Percentiles rank a stretch among this genome's conserved stretches.
Conservation (phyloP, 2,888 invertebrate species). For the Meta bourneti region DNA sequence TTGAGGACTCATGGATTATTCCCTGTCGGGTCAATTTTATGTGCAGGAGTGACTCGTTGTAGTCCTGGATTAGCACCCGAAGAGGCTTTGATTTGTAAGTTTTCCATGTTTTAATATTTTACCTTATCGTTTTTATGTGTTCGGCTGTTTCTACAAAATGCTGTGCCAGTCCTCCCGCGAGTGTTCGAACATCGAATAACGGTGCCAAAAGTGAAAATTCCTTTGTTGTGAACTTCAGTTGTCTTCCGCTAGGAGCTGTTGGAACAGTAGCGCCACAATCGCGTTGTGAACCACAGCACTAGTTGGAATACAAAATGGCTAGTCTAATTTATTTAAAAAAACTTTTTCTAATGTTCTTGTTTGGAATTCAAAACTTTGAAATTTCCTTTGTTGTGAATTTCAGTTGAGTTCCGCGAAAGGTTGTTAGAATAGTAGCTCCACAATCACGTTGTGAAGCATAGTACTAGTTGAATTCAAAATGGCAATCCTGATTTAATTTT, state of each 20-base stretch:
- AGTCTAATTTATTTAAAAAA: not conserved
- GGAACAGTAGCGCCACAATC: not conserved
- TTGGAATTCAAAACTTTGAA: not conserved
- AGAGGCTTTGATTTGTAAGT: slow-evolving; percentile 32
- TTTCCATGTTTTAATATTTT: slow-evolving; percentile 24
- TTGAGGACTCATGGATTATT: slow-evolving; percentile 42
- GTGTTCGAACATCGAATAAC: slow-evolving; percentile 22
- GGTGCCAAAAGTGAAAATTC: slow-evolving; percentile 40
- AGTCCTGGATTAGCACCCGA: slow-evolving; percentile 12
- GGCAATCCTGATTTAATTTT: not conserved
- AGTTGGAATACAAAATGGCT: not conserved
- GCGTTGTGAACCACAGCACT: not conserved
- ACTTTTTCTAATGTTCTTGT: not conserved
- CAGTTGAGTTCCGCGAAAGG: not conserved
- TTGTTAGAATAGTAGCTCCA: not conserved
- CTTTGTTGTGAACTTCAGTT: not conserved
- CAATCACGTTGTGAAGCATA: not conserved
- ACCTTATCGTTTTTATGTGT: slow-evolving; percentile 28
- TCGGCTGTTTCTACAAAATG: not conserved
- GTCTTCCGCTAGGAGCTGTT: slow-evolving; percentile 18
- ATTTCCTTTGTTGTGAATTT: not conserved
- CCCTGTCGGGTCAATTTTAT: slow-evolving; percentile 14
- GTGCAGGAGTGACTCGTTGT: not conserved
- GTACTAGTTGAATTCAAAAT: not conserved
- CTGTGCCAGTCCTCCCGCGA: not conserved